Base-by-base conservation (phyloP, 1,140 invertebrate species). In the Rhizoglyphus robini region DNA sequence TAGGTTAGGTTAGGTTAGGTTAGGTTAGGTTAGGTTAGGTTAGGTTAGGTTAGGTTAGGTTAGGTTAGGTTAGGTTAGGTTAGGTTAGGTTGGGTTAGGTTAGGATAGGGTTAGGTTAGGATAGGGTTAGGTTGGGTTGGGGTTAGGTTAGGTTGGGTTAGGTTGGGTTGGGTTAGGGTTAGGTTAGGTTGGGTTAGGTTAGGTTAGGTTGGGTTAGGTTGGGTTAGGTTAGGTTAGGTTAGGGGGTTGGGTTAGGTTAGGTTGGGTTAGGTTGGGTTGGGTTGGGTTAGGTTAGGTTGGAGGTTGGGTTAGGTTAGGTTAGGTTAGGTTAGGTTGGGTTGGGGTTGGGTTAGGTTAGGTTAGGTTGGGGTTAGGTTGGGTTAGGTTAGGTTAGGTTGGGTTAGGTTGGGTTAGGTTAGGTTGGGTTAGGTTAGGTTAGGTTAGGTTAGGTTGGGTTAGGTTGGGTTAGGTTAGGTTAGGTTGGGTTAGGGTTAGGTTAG, bases 131-230 rank as follows among this genome's bases (percentile, higher is more conserved):
- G n/a, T n/a, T n/a, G n/a, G n/a, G n/a, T n/a, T n/a, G n/a, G n/a
- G n/a, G n/a, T n/a, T n/a, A n/a, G n/a, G n/a, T n/a, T n/a, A n/a
- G n/a, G n/a, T n/a, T n/a, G n/a, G 70, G 72, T 73, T 74, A 71
- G 72, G 69, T 73, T 72, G 65, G 69, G 73, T 73, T 73, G 70
- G 74, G 70, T 75, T 73, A 70, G 72, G 71, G 70, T 74, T 72
- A 67, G 71, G 70, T 71, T 74, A 65, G 67, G 70, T 70, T 74
- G 69, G 71, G 72, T 73, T 73, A 69, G 71, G 72, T 68, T 72
- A 69, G 70, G 67, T 70, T 68, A 69, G 67, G 61, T 69, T 69
- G 69, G 67, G 68, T 70, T 70, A 68, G 68, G 65, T 69, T 67
- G 65, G 70, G 64, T 69, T 63, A 65, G 64, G 67, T 59, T 68